phyloP scores from a whole-genome alignment of 2,797 vertebrate species.

The Trematomus bernacchii region DNA sequence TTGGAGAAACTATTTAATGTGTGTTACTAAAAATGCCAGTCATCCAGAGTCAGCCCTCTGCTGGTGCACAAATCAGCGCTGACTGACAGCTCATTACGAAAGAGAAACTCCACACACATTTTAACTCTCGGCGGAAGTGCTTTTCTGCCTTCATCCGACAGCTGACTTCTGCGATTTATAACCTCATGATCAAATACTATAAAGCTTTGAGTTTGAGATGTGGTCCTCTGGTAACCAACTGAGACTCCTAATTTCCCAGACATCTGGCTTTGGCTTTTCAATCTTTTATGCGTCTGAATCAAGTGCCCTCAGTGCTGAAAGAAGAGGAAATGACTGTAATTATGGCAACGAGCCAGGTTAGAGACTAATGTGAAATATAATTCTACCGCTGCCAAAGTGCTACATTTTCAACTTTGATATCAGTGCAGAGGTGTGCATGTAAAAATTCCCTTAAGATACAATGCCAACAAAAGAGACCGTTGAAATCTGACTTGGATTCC shows the following conservation, averaged over 20 bases:
- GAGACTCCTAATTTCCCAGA: slow-evolving; percentile 23
- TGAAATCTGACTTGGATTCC: slow-evolving; percentile 4
- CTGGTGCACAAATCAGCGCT: slow-evolving; percentile 53
- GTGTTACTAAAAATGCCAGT: slow-evolving; percentile 62
- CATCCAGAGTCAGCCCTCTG: slow-evolving; percentile 34
- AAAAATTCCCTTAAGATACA: background rate
- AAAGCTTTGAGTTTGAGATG: slow-evolving; percentile 34
- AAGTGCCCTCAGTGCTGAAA: slow-evolving; percentile 7
- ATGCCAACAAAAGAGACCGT: slow-evolving; percentile 13
- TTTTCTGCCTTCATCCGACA: slow-evolving; percentile 14
- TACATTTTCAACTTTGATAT: slow-evolving; percentile 30
- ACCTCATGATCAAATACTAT: slow-evolving; percentile 19
- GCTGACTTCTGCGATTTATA: slow-evolving; percentile 44
- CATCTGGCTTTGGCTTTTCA: slow-evolving; percentile 29
- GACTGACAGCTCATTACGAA: slow-evolving; percentile 58
- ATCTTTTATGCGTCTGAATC: slow-evolving; percentile 35
- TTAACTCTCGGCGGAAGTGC: slow-evolving; percentile 17
- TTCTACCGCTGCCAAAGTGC: slow-evolving; percentile 21
- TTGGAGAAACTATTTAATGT: slow-evolving; percentile 54
- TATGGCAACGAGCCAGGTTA: slow-evolving; percentile 10
- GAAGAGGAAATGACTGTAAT: slow-evolving; percentile 26
- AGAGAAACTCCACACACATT: slow-evolving; percentile 44
- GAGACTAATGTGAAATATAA: slow-evolving; percentile 16
- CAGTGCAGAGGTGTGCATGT: slow-evolving; percentile 4
- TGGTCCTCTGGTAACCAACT: slow-evolving; percentile 34